A percentile compares a stretch with the other conserved stretches of the same genome.
These are phyloP conservation scores for Alcis repandata DNA, from an alignment of 2,888 invertebrate species.

Conservation along the genomic window DNA sequence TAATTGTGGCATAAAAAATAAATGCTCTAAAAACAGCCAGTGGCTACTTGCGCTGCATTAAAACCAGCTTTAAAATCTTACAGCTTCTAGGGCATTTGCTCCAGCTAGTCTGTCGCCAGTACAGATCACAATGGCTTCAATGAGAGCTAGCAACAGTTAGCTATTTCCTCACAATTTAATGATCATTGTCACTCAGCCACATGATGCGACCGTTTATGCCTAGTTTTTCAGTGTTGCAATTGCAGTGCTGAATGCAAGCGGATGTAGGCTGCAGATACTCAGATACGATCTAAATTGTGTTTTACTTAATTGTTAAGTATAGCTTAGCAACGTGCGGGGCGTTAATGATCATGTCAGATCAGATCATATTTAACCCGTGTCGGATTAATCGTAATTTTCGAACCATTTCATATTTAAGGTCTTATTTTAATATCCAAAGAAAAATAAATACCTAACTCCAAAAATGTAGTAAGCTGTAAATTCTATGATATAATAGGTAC, in stretches of 20 bases:
- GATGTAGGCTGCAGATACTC: conserved; percentile 18
- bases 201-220: neutral
- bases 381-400: neutral
- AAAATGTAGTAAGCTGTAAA: no score
- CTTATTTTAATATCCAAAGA: no score
- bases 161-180: neutral
- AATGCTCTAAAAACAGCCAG: no score
- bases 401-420: no score
- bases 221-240: no score
- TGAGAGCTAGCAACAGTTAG: neutral
- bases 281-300: conserved; percentile 37
- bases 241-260: conserved; percentile 26
- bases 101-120: no score
- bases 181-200: neutral
- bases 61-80: no score
- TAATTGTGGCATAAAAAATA: no score
- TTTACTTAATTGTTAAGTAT: conserved; percentile 30
- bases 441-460: no score
- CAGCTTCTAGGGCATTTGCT: no score
- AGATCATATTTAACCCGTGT: neutral
- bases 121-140: neutral
- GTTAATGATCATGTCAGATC: neutral
- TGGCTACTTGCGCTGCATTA: no score
- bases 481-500: no score
- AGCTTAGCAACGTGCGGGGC: conserved; percentile 20